Evolutionary conservation across 2,888 invertebrate species (phyloP), one percentile per base, ranked within the genome.

Genomic region (Hylaea fasciaria): DNA sequence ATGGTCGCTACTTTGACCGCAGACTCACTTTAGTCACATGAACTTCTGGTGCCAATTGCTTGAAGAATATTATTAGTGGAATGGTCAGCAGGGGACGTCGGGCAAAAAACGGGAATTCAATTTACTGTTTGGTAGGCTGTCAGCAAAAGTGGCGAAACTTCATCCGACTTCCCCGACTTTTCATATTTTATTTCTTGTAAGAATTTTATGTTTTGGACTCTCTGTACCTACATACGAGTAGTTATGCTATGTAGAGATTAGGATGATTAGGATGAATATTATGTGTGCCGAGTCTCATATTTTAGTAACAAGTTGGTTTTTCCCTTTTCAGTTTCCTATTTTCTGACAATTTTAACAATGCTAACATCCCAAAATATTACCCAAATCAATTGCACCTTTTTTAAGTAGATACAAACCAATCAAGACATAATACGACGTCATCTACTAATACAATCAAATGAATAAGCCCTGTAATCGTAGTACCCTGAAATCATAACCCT

Each of bases 31-130:
- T 76, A 74, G 76, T 73, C 72, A 72, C 83, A 77, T 85, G 84
- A 76, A 67, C 82, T 85, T 82, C 87, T 89, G 89, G 82, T 86
- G 81, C 80, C 86, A 87, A 89, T 90, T 86, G 87, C 84, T 80
- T 77, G 74, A 73, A 81, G 85, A 85, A 87, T 87, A 85, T 85
- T 85, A 83, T 88, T 86, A 82, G 76, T 79, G 72, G 74, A 78
- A 76, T 78, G 81, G 80, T 65, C 55, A 71, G 68, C 68, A 72
- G 80, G 81, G 83, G 77, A 71, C 68, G 80, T 78, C 78, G 13
- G 61, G 78, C 70, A 71, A 78, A 79, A 78, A 74, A 73, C 69
- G 65, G 66, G 69, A 71, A 72, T 72, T 72, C 61, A 70, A 72
- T 72, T 69, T 63, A 43, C 65, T 72, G 28, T 73, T 66, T 64